Evolutionary conservation across 2,888 invertebrate genomes (phyloP), one percentile per base, ranked within the genome.

Genomic region (Pyrrhosoma nymphula): DNA sequence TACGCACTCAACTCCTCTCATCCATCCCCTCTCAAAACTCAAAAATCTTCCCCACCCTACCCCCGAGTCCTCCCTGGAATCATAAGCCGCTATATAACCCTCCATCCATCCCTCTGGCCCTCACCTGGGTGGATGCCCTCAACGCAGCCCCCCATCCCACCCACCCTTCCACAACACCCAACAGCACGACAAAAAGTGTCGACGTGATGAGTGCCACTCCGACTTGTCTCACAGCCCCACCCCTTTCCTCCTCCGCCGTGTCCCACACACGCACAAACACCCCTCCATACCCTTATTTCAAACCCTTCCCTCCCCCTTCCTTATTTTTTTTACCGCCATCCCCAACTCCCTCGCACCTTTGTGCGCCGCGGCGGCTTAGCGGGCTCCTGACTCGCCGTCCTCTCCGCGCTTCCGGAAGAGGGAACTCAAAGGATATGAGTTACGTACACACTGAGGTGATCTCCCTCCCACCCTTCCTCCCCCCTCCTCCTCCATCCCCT

Each of bases 331-430:
- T 60, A 60, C 12, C 20, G 2, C 60, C 60, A 16, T 60, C 69
- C 20, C 26, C 69, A 16, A 26, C 20, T 26, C 26, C 18, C 35
- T 82, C 82, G 82, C 35, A 16, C 82, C 82, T 82, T 82, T 82
- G 82, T 82, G 82, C 30, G 6, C 82, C 82, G 35, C 82, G 75
- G n/a, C 30, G 75, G 35, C 35, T 26, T 14, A 10, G 35, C 82
- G 26, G 30, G 35, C 14, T n/a, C 26, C 69, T n/a, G n/a, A 69
- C 69, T n/a, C 69, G 69, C 35, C 56, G 26, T 39, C 56, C 89
- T 89, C 89, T 89, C 55, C 26, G 89, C 23, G 89, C 55, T 89
- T 89, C 89, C 89, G 89, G 89, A 56, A 89, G 89, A 55, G n/a
- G 89, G 26, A 23, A 47, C 16, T 56, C 89, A 89, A 89, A 89